Conservation (phyloP, 2,888 invertebrate genomes). For the Ormyrus thymus region DNA sequence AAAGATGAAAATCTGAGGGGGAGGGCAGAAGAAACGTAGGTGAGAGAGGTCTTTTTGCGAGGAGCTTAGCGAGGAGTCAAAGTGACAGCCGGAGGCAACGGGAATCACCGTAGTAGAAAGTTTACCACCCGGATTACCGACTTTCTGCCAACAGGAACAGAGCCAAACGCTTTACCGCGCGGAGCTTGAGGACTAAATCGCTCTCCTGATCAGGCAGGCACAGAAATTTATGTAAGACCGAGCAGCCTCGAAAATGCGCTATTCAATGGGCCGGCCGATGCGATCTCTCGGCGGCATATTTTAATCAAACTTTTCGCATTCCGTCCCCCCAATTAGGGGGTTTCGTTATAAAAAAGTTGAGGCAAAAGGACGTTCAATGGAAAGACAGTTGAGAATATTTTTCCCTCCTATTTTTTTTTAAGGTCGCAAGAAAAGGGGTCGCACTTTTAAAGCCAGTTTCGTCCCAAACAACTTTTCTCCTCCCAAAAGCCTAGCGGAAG, state of each 20-base stretch:
- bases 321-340: too few relatives aligned
- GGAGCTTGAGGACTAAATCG: slow-evolving; percentile 41
- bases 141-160: slow-evolving; percentile 45
- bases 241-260: neutral
- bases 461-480: too few relatives aligned
- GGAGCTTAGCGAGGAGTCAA: neutral
- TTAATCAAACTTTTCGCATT: too few relatives aligned
- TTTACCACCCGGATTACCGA: slow-evolving; percentile 49
- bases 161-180: slow-evolving; percentile 38
- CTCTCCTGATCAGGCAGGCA: slow-evolving; percentile 26
- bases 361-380: too few relatives aligned
- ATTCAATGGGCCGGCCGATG: slow-evolving; percentile 1
- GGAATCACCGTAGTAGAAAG: slow-evolving; percentile 32
- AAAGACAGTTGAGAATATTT: too few relatives aligned
- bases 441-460: too few relatives aligned
- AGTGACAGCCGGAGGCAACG: slow-evolving; percentile 40
- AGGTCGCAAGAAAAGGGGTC: too few relatives aligned
- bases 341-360: too few relatives aligned
- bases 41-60: neutral
- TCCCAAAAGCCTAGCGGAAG: too few relatives aligned
- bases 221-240: slow-evolving; percentile 36
- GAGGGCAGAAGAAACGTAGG: neutral
- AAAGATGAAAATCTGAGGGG: neutral
- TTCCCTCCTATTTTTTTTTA: too few relatives aligned
- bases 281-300: too few relatives aligned